phyloP scores from a whole-genome alignment of 2,113 vertebrate species.

The Hipposideros armiger region DNA sequence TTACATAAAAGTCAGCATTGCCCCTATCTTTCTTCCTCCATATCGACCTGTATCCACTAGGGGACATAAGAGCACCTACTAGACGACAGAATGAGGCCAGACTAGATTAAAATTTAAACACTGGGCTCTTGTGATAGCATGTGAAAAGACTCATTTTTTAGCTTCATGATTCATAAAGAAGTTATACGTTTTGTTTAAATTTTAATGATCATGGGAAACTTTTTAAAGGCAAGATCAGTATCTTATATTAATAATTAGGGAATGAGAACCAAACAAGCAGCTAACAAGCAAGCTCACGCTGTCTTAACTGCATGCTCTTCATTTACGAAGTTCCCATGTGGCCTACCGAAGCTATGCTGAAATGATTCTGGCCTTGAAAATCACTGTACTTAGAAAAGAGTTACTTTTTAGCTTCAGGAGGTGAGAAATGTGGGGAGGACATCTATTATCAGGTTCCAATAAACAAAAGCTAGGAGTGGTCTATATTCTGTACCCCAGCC shows the following conservation, averaged over 20 bases:
- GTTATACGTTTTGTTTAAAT: background rate
- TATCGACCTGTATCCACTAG: slow-evolving; percentile 50
- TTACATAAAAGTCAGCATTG: background rate
- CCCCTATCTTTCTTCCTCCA: background rate
- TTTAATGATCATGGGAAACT: slow-evolving; percentile 25
- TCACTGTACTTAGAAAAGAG: slow-evolving; percentile 5
- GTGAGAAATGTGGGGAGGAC: background rate
- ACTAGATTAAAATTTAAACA: slow-evolving; percentile 1
- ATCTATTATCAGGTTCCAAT: background rate
- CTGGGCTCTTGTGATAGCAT: background rate
- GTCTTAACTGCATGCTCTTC: background rate
- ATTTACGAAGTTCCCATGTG: slow-evolving; percentile 14
- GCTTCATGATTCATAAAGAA: slow-evolving; percentile 48
- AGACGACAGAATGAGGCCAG: background rate
- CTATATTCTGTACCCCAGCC: background rate
- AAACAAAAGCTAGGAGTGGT: background rate
- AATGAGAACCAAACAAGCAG: background rate
- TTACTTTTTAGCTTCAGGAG: background rate
- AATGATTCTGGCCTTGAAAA: background rate
- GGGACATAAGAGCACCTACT: slow-evolving; percentile 61
- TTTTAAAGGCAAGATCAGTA: background rate
- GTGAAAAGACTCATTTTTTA: slow-evolving; percentile 34
- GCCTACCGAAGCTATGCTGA: slow-evolving; percentile 43
- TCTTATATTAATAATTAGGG: background rate
- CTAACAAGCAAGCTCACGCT: background rate